Conservation (phyloP, 2,113 vertebrate genomes). For the Alces alces region DNA sequence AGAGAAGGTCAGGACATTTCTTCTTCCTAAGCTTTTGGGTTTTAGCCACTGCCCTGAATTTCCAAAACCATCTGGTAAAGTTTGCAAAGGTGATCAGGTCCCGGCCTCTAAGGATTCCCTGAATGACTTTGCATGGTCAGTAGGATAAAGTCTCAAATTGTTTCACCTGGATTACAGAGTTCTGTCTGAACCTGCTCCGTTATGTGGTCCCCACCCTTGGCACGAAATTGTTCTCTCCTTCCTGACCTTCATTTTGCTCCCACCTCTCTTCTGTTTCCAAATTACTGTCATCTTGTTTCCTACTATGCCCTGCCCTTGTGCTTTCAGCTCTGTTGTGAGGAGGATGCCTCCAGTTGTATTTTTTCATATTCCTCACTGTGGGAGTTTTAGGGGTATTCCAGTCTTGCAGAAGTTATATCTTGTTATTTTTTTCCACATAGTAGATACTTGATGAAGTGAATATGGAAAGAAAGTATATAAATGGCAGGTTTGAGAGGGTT, state of each 20-base stretch:
- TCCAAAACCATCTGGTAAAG: not conserved
- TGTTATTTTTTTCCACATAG: not conserved
- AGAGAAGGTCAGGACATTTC: not conserved
- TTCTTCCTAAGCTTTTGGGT: not conserved
- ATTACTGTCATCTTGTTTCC: not conserved
- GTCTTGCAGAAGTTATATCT: not conserved
- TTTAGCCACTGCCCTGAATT: not conserved
- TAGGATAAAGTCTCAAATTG: not conserved
- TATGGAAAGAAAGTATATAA: not conserved
- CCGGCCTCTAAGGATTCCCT: not conserved
- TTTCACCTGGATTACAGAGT: rapidly evolving
- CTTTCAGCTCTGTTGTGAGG: not conserved
- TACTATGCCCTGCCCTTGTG: not conserved
- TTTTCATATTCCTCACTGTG: not conserved
- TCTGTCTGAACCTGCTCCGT: not conserved
- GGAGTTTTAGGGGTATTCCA: not conserved
- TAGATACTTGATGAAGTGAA: not conserved
- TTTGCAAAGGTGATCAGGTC: not conserved
- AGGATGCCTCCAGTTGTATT: not conserved
- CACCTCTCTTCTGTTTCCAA: rapidly evolving
- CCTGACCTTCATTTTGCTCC: rapidly evolving
- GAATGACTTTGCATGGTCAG: too few species aligned
- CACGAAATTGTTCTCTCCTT: too few species aligned
- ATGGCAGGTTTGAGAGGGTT: rapidly evolving
- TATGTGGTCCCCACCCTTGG: rapidly evolving